These are phyloP conservation scores for Troglohyphantes excavatus DNA, from an alignment of 2,888 invertebrate genomes.

Conservation along the genomic window DNA sequence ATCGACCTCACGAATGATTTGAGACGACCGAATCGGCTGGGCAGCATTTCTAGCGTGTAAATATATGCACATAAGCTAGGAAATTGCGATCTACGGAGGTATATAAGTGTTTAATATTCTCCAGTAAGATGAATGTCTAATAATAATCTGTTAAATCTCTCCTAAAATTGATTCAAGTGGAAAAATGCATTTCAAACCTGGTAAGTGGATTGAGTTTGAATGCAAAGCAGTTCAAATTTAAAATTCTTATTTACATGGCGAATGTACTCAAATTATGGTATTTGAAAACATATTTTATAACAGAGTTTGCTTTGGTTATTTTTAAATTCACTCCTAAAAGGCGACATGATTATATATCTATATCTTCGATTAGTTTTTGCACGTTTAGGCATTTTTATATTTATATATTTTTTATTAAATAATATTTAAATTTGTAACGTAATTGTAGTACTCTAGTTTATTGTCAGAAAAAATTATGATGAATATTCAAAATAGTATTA, in stretches of 20 bases:
- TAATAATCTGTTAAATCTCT: conserved; percentile 38
- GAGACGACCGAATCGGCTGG: conserved; percentile 43
- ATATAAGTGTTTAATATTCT: conserved; percentile 27
- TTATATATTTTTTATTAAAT: too few relatives aligned
- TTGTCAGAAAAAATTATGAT: too few relatives aligned
- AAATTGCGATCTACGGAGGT: background rate
- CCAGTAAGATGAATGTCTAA: conserved; percentile 37
- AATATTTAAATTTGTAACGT: too few relatives aligned
- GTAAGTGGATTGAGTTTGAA: background rate
- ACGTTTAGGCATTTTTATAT: too few relatives aligned
- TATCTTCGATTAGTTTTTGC: too few relatives aligned
- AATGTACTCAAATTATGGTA: background rate
- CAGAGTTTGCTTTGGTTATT: too few relatives aligned
- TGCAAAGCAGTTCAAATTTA: background rate
- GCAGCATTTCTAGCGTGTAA: conserved; percentile 42
- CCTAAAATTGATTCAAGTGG: conserved; percentile 32
- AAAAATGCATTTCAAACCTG: conserved; percentile 41
- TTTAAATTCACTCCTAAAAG: too few relatives aligned
- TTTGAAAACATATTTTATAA: background rate
- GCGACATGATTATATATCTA: too few relatives aligned
- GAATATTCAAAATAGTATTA: too few relatives aligned
- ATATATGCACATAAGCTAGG: conserved; percentile 36
- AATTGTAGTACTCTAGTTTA: too few relatives aligned
- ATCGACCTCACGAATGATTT: conserved; percentile 59
- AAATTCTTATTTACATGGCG: background rate